A percentile compares a stretch with the other conserved stretches of the same genome.
Conservation (phyloP, 2,113 vertebrate species). For the Bos taurus region ARS-UCD2.0 NC_037342.1:65701001-65701500, state of each 20-base stretch:
- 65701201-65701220: background rate
- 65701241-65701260: background rate
- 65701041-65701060: background rate
- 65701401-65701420: constrained; percentile 39
- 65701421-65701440: constrained; percentile 44
- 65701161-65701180: background rate
- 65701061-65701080: background rate
- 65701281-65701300: background rate
- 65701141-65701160: background rate
- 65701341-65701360: constrained; percentile 43
- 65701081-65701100: background rate
- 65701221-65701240: background rate
- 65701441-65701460: constrained; percentile 46
- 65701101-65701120: background rate
- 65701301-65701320: background rate
- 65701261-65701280: background rate
- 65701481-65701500: background rate
- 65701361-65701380: constrained; percentile 15
- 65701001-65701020: background rate
- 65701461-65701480: background rate
- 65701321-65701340: background rate
- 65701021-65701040: background rate
- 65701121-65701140: background rate
- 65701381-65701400: constrained; percentile 28
- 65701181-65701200: background rate